Conservation (phyloP, 2,888 invertebrate genomes). For the Lithophane semibrunnea region DNA sequence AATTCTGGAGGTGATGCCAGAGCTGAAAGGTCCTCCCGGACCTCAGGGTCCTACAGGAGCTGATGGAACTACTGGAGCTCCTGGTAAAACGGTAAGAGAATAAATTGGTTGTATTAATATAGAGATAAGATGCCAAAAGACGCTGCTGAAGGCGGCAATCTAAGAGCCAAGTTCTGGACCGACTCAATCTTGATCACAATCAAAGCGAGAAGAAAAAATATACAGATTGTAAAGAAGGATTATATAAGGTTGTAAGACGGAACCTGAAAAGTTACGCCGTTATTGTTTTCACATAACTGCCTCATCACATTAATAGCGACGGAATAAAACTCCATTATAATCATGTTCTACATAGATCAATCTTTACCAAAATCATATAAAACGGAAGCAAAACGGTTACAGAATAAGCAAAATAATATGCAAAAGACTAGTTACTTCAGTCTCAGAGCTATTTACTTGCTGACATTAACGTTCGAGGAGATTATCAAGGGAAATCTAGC, state of each 20-base stretch:
- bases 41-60: slow-evolving; percentile 92
- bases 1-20: slow-evolving; percentile 91
- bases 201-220: background rate
- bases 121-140: background rate
- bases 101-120: background rate
- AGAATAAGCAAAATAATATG: slow-evolving; percentile 37
- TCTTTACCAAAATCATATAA: background rate
- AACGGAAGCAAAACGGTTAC: slow-evolving; percentile 12
- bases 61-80: slow-evolving; percentile 95
- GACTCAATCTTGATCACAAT: background rate
- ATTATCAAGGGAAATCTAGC: slow-evolving; percentile 71
- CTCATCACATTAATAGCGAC: background rate
- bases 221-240: background rate
- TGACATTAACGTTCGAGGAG: slow-evolving; percentile 54
- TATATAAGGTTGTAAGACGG: background rate
- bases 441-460: slow-evolving; percentile 52
- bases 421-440: slow-evolving; percentile 40
- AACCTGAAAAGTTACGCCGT: background rate
- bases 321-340: background rate
- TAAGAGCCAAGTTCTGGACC: background rate
- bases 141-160: background rate
- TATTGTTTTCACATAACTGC: background rate
- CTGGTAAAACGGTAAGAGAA: slow-evolving; percentile 94
- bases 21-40: slow-evolving; percentile 92
- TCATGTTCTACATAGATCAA: background rate